Conservation (phyloP, 1,140 invertebrate species). For the Globodera rostochiensis region DNA sequence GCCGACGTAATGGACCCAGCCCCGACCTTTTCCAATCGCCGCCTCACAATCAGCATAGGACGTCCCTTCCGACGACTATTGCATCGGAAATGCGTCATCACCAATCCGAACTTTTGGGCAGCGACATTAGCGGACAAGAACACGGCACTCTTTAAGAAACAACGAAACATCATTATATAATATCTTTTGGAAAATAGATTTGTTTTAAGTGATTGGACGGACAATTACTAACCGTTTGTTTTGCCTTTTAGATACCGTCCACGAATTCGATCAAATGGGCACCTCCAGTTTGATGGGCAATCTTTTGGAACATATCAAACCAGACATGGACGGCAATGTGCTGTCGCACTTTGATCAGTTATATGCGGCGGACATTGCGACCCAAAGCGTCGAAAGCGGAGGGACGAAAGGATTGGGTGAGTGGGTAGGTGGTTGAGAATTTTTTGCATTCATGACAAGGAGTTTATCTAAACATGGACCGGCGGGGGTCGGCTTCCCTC, state of each 20-base stretch:
- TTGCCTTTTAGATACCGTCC: not conserved
- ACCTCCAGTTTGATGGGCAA: conserved; percentile 16
- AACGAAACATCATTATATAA: not conserved
- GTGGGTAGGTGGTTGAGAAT: not conserved
- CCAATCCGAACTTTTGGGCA: conserved; percentile 18
- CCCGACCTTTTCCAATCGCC: conserved; percentile 4
- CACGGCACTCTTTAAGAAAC: not conserved
- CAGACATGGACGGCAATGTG: conserved; percentile 9
- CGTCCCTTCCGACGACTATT: not conserved
- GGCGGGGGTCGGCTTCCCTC: too few relatives aligned
- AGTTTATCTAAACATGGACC: too few relatives aligned
- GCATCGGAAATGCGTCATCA: conserved; percentile 8
- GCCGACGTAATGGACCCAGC: not conserved
- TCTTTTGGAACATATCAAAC: conserved; percentile 13
- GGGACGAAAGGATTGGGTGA: not conserved
- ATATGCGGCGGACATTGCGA: conserved; percentile 14
- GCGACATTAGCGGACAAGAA: conserved; percentile 10
- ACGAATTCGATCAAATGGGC: conserved; percentile 18
- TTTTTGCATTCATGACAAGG: not conserved
- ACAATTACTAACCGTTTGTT: not conserved
- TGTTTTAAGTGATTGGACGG: too few relatives aligned
- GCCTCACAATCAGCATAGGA: not conserved
- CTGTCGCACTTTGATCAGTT: conserved; percentile 13
- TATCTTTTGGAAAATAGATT: too few relatives aligned
- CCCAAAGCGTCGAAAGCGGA: not conserved